Base-by-base conservation (phyloP, 2,797 vertebrate species). In the Gambusia yucatana region DNA sequence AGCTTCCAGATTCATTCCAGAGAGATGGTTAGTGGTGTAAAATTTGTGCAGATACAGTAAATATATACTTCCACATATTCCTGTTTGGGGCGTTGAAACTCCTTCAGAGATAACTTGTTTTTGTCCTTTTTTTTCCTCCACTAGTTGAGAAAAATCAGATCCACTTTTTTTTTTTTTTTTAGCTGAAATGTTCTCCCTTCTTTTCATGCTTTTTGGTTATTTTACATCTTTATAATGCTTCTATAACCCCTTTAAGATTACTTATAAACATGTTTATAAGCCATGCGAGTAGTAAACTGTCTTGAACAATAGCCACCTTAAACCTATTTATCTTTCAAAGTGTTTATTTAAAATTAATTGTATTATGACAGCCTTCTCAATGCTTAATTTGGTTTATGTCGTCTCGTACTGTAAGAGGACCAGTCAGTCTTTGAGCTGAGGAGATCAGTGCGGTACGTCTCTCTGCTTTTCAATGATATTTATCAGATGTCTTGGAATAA, bases 101-200 rank as follows among this genome's bases (percentile, higher is more conserved):
- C 6, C 48, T 3, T 69, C 73, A 17, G 80, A 4, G 55, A 77
- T 57, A 73, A 50, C 2, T 74, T 52, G 55, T 22, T 81, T 77
- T 76, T 75, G 20, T 65, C 75, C 70, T 10, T 33, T 46, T 33
- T 46, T 9, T 82, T 84, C 89, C 71, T 88, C 86, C 79, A 88
- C 80, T 89, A 79, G 61, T 74, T 47, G 76, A 78, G 59, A 79
- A 80, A 76, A 78, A 78, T 87, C 4, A 52, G 76, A 28, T 13
- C 52, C 39, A 67, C 39, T 72, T 76, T 69, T 41, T 82, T 25
- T 11, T 28, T 11, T 79, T 80, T 3, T 73, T 61, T 39, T 22
- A 11, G 76, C 52, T 67, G 4, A 69, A 48, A 1, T 39, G 17
- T 69, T 28, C 59, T 50, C 10, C 61, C 43, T 36, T 20, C 28